Percentiles rank a stretch among this genome's conserved stretches.
phyloP scores from a whole-genome alignment of 2,888 invertebrate species.

The Drosophila dives region DNA sequence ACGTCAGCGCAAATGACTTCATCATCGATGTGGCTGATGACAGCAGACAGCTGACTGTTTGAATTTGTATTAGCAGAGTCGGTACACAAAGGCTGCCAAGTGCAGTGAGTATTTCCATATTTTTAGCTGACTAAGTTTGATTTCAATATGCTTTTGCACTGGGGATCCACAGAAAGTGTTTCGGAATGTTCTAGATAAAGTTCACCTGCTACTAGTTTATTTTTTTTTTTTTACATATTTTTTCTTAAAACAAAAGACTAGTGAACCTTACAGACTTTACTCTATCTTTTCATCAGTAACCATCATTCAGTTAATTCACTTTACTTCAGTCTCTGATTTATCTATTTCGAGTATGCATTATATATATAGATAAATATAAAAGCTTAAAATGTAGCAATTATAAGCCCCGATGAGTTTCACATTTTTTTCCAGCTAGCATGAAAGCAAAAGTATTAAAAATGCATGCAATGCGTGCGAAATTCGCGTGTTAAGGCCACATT shows the following conservation, averaged over 20 bases:
- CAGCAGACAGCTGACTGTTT: conserved; percentile 44
- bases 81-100: conserved; percentile 33
- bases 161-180: background rate
- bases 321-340: background rate
- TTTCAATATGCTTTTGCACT: conserved; percentile 1
- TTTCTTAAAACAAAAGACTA: background rate
- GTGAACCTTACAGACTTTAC: background rate
- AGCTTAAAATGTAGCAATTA: background rate
- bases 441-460: conserved; percentile 49
- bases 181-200: conserved; percentile 9
- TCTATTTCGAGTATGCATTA: background rate
- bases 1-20: conserved; percentile 66
- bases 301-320: background rate
- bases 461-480: conserved; percentile 41
- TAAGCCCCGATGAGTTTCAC: conserved; percentile 19
- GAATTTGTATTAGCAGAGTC: conserved; percentile 36
- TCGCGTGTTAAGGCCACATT: conserved; percentile 60
- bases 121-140: conserved; percentile 17
- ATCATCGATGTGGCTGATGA: conserved; percentile 49
- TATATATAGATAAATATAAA: background rate
- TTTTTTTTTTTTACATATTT: background rate
- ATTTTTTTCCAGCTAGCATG: conserved; percentile 4
- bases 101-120: conserved; percentile 13
- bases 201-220: conserved; percentile 21
- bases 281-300: background rate